Conservation (phyloP, 2,888 invertebrate species). For the Helicoverpa assulta region DNA sequence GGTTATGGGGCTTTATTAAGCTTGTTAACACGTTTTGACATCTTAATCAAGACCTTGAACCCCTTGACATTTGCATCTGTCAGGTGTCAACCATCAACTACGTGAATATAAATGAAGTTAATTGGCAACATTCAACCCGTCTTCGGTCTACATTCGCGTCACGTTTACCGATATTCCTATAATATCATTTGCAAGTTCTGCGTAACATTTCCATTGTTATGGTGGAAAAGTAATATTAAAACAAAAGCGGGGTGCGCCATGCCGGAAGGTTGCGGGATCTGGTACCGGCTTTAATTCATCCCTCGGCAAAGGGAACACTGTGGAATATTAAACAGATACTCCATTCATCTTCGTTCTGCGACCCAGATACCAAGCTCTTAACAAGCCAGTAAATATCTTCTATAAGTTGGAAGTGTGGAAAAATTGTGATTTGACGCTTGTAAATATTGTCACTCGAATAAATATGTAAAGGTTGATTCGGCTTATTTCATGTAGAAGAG, state of each 20-base stretch:
- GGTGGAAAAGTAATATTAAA: slow-evolving; percentile 57
- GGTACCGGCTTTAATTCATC: slow-evolving; percentile 76
- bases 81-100: slow-evolving; percentile 26
- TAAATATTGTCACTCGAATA: not conserved
- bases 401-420: slow-evolving; percentile 35
- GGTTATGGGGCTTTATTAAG: not conserved
- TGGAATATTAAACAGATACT: slow-evolving; percentile 76
- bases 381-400: slow-evolving; percentile 56
- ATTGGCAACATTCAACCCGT: slow-evolving; percentile 38
- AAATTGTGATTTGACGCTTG: not conserved
- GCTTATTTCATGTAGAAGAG: not conserved
- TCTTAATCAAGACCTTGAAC: slow-evolving; percentile 2
- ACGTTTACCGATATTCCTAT: slow-evolving; percentile 51
- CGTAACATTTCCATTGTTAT: slow-evolving; percentile 36
- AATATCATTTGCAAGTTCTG: slow-evolving; percentile 50
- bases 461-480: not conserved
- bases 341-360: slow-evolving; percentile 72
- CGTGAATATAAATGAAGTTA: slow-evolving; percentile 40
- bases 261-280: slow-evolving; percentile 64
- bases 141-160: slow-evolving; percentile 38
- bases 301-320: slow-evolving; percentile 65
- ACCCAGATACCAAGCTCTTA: slow-evolving; percentile 71
- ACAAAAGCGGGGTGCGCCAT: slow-evolving; percentile 48
- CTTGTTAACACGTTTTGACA: not conserved
- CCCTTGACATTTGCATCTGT: not conserved